Conservation (phyloP, 2,888 invertebrate species). For the Apodemia duryi region DNA sequence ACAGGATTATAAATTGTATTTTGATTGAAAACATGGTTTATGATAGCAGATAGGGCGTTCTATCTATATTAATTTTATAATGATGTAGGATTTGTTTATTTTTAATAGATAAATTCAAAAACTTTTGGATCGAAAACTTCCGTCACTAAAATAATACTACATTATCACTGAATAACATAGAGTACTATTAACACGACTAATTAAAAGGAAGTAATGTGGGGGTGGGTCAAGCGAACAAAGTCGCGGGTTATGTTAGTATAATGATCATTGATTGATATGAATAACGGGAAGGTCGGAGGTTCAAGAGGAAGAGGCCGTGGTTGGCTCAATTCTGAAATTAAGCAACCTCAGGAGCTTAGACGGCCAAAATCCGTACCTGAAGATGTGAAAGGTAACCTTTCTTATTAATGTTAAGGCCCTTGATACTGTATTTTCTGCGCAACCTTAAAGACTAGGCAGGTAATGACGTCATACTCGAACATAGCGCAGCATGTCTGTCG, state of each 20-base stretch:
- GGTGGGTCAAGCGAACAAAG: no score
- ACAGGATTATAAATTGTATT: no score
- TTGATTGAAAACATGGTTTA: no score
- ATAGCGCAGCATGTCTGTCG: slow-evolving; percentile 44
- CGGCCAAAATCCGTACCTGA: slow-evolving; percentile 58
- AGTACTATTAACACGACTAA: no score
- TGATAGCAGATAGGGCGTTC: no score
- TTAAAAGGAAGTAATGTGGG: no score
- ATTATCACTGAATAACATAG: no score
- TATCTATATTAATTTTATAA: no score
- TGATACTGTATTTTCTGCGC: neutral
- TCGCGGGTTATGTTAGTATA: slow-evolving; percentile 26
- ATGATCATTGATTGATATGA: slow-evolving; percentile 55
- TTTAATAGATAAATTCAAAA: no score
- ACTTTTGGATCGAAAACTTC: no score
- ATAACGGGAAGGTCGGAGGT: slow-evolving; percentile 75
- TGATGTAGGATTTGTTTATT: no score
- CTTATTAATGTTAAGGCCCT: neutral
- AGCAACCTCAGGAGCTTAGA: slow-evolving; percentile 68
- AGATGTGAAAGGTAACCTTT: slow-evolving; percentile 55
- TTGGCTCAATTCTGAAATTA: slow-evolving; percentile 64
- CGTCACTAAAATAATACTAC: no score
- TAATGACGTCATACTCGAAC: slow-evolving; percentile 18
- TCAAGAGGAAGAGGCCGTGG: slow-evolving; percentile 74
- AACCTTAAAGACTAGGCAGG: neutral